Percentiles rank a stretch among this genome's conserved stretches.
phyloP scores from a whole-genome alignment of 2,888 invertebrate species.

The Tridacna crocea region DNA sequence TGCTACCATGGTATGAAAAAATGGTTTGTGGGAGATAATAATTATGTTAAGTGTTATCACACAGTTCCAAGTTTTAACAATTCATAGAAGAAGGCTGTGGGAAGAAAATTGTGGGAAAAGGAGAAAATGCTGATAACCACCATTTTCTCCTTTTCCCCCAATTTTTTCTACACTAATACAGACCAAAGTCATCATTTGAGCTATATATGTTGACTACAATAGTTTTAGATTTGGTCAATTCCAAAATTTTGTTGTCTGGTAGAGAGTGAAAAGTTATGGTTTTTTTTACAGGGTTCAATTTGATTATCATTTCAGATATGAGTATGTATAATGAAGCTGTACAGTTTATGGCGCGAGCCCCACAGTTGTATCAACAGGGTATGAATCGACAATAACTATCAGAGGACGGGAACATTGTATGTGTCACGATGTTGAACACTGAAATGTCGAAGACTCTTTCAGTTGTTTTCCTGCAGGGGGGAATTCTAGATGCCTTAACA shows the following conservation, averaged over 20 bases:
- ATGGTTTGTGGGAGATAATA: no score
- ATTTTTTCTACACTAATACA: not conserved
- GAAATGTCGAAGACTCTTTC: not conserved
- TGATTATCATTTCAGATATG: conserved; percentile 41
- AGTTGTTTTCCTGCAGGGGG: no score
- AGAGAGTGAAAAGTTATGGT: not conserved
- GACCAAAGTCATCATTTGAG: no score
- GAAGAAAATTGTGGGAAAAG: not conserved
- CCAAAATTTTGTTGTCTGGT: no score
- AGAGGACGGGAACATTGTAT: not conserved
- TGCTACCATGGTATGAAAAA: no score
- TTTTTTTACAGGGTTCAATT: not conserved
- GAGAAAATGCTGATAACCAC: not conserved
- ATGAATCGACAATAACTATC: conserved; percentile 28
- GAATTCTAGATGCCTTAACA: no score
- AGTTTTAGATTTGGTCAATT: no score
- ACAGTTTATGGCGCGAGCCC: conserved; percentile 55
- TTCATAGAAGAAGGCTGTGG: not conserved
- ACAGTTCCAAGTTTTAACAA: no score
- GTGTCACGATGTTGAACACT: not conserved
- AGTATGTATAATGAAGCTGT: conserved; percentile 56
- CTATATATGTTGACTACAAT: no score
- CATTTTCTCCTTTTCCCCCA: not conserved
- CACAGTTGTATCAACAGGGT: conserved; percentile 57
- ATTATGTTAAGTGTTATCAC: no score